A percentile compares a stretch with the other conserved stretches of the same genome.
Evolutionary conservation across 2,113 vertebrate genomes (phyloP).

Genomic region (Callithrix jacchus): DNA sequence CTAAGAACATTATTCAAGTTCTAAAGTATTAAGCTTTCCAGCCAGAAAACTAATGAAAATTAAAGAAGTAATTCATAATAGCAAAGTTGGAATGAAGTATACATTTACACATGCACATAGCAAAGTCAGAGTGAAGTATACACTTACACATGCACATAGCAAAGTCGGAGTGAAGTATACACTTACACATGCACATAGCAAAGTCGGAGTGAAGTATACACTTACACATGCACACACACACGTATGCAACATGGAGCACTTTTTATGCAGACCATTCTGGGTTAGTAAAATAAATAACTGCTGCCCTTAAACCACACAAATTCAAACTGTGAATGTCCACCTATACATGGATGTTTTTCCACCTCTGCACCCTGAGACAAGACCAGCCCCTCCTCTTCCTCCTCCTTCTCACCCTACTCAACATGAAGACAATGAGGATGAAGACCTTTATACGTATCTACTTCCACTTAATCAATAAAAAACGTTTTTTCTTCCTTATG

Average conservation of each 20-base stretch:
- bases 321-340: not conserved
- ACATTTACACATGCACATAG: not conserved
- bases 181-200: not conserved
- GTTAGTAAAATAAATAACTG: not conserved
- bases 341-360: not conserved
- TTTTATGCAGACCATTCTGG: not conserved
- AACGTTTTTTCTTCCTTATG: not conserved
- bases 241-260: not conserved
- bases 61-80: slow-evolving; percentile 35
- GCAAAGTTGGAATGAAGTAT: not conserved
- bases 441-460: not conserved
- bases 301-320: not conserved
- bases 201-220: not conserved
- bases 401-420: not conserved
- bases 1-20: not conserved
- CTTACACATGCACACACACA: not conserved
- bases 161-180: not conserved
- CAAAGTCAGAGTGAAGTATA: not conserved
- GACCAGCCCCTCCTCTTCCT: not conserved
- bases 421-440: not conserved
- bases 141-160: not conserved
- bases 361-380: not conserved
- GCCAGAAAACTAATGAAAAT: slow-evolving; percentile 28
- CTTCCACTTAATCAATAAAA: not conserved
- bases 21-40: not conserved